Evolutionary conservation across 2,113 vertebrate species (phyloP).

Genomic region (Chamaetylas fuelleborni): DNA sequence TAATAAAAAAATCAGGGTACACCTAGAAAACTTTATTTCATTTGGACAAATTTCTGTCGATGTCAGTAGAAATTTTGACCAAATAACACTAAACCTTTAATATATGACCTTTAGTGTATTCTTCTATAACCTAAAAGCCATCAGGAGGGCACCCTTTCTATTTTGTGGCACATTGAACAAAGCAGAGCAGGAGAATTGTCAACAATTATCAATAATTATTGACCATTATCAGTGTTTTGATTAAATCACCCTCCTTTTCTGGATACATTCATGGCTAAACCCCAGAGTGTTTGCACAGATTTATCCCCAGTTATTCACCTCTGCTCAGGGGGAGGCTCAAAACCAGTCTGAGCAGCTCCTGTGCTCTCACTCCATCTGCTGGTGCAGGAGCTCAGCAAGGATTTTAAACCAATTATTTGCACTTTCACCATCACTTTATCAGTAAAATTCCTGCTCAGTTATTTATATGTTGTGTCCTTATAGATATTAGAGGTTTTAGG

Average conservation of each 20-base stretch:
- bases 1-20: background rate
- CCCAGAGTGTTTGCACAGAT: background rate
- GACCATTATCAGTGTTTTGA: background rate
- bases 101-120: background rate
- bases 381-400: background rate
- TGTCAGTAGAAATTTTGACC: background rate
- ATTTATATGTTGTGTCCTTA: no score
- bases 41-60: background rate
- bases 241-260: background rate
- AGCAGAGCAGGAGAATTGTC: background rate
- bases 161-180: background rate
- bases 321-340: background rate
- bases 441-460: background rate
- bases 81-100: background rate
- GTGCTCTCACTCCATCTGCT: background rate
- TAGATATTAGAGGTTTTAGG: background rate
- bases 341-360: background rate
- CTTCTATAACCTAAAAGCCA: background rate
- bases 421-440: background rate
- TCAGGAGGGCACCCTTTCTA: background rate
- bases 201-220: no score
- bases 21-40: background rate
- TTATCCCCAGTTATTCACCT: background rate
- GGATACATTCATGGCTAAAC: background rate
- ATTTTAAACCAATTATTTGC: background rate